These are phyloP conservation scores for Drosophila borborema DNA, from an alignment of 2,888 invertebrate genomes.

Conservation along the genomic window DNA sequence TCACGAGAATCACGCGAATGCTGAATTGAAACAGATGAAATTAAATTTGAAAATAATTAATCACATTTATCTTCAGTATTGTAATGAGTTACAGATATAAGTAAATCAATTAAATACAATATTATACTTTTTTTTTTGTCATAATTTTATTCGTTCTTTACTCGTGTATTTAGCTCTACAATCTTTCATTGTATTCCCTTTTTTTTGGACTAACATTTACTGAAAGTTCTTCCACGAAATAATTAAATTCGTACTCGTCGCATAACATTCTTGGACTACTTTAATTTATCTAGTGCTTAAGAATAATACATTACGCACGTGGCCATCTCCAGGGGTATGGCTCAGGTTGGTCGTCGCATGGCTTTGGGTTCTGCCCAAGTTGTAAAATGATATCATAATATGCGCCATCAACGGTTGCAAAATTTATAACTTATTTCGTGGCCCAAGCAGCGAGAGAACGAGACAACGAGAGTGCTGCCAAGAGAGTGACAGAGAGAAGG, in stretches of 20 bases:
- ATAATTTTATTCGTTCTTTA: background rate
- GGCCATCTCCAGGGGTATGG: conserved; percentile 39
- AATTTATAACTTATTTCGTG: conserved; percentile 84
- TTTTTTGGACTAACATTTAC: background rate
- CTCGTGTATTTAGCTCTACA: background rate
- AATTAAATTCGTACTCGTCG: background rate
- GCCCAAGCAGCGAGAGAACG: conserved; percentile 37
- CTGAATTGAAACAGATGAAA: background rate
- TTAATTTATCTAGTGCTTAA: background rate
- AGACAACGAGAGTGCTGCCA: conserved; percentile 11
- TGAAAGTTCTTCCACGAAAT: background rate
- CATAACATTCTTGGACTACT: background rate
- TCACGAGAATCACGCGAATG: background rate
- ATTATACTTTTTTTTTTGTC: background rate
- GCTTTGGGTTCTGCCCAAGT: conserved; percentile 69
- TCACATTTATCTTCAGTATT: too few species aligned
- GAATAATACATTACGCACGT: conserved; percentile 36
- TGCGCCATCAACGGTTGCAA: conserved; percentile 84
- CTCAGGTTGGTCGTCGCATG: conserved; percentile 55
- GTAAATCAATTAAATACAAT: background rate
- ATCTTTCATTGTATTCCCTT: background rate
- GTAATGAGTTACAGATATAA: too few species aligned
- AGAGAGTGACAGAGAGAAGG: conserved; percentile 16
- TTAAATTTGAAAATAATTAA: background rate
- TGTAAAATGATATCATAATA: conserved; percentile 85